These are phyloP conservation scores for Cynocephalus volans DNA, from an alignment of 2,113 vertebrate genomes.

Conservation along the genomic window DNA sequence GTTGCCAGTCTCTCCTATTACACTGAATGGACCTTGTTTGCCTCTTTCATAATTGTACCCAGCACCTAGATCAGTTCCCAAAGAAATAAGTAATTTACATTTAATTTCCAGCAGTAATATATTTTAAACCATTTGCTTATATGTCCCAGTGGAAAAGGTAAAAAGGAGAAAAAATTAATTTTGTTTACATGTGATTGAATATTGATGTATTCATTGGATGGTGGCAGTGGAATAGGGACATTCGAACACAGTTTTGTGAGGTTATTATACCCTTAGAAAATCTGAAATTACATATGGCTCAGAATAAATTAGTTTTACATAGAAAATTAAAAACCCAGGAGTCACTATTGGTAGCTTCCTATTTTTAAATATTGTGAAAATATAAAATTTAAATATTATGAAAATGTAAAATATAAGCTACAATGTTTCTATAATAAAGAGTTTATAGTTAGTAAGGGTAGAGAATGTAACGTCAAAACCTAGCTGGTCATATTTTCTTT, in stretches of 20 bases:
- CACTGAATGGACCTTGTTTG: neutral
- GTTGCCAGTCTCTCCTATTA: neutral
- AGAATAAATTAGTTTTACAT: conserved; percentile 68
- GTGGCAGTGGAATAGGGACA: neutral
- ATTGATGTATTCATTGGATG: conserved; percentile 61
- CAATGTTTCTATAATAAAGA: conserved; percentile 28
- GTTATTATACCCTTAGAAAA: conserved; percentile 55
- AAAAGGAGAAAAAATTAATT: conserved; percentile 56
- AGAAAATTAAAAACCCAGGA: conserved; percentile 62
- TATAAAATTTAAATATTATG: conserved; percentile 64
- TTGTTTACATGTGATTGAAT: conserved; percentile 71
- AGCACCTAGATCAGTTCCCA: neutral
- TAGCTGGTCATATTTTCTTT: neutral
- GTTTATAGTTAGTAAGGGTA: conserved; percentile 5
- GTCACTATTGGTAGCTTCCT: conserved; percentile 24
- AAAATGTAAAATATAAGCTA: conserved; percentile 60
- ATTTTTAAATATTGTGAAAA: conserved; percentile 73
- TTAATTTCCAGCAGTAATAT: conserved; percentile 59
- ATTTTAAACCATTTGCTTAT: conserved; percentile 55
- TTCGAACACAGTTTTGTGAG: conserved; percentile 50
- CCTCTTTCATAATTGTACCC: neutral
- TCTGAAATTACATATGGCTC: conserved; percentile 69
- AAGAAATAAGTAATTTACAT: conserved; percentile 63
- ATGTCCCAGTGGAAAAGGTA: neutral
- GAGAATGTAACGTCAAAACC: conserved; percentile 39